Evolutionary conservation across 2,113 vertebrate genomes (phyloP).

Genomic region (Oryctolagus cuniculus): DNA sequence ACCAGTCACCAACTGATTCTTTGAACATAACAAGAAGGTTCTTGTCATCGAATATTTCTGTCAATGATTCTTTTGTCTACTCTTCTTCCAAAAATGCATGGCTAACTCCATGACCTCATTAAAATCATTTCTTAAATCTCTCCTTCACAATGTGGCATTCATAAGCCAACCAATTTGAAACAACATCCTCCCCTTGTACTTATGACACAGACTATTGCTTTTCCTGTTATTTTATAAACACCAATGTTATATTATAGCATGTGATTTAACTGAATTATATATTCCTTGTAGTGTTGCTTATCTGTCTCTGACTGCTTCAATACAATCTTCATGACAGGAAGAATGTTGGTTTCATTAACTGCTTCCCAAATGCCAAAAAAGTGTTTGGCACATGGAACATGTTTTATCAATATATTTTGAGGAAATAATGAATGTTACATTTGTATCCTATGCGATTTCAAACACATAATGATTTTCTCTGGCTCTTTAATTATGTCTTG

Average conservation of each 20-base stretch:
- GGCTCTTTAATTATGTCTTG: background rate
- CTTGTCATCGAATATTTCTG: background rate
- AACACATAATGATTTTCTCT: background rate
- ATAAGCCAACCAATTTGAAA: background rate
- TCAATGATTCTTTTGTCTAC: background rate
- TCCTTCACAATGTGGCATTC: background rate
- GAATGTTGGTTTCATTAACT: background rate
- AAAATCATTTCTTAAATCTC: background rate
- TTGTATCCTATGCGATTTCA: background rate
- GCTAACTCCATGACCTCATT: background rate
- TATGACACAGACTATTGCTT: background rate
- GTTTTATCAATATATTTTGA: conserved; percentile 15
- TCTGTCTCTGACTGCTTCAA: background rate
- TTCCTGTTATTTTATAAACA: background rate
- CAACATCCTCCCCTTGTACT: no score
- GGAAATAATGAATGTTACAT: background rate
- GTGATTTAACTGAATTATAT: background rate
- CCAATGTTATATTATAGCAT: background rate
- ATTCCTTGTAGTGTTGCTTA: background rate
- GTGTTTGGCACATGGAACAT: background rate
- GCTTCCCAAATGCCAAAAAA: background rate
- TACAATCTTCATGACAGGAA: background rate
- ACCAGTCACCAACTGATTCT: background rate
- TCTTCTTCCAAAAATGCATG: background rate
- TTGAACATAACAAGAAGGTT: background rate